Evolutionary conservation across 2,888 invertebrate genomes (phyloP), one percentile per base, ranked within the genome.

Genomic region (Amblyteles armatorius): DNA sequence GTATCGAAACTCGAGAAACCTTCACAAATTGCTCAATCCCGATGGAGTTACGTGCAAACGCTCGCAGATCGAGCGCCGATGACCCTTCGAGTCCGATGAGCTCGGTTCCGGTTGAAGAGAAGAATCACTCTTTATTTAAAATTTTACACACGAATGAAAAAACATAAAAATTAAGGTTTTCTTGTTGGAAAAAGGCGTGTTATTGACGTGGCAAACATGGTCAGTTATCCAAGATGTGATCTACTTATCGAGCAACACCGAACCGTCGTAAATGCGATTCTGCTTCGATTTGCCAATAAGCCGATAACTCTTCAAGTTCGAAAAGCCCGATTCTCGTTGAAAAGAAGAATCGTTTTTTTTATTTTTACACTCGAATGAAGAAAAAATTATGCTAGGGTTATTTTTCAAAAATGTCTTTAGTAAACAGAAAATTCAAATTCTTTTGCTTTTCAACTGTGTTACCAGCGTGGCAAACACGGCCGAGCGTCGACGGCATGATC

Each of bases 21-120:
- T 60, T 60, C 16, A 16, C 60, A 29, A 29, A 65, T 65, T 65
- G n/a, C 65, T 65, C 65, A 65, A 65, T 65, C 65, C 65, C 60
- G 29, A 29, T 60, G 26, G 55, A 55, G 9, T 36, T 9, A 40
- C 40, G 40, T 2, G 11, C 40, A 11, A 40, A 40, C 40, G 40
- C 11, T 40, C 55, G 11, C 22, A 0, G 19, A 48, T 52, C 26
- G 60, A 60, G 1, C 71, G 52, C 29, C 29, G 33, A 33, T 33
- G 5, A 1, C 6, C 33, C 33, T 7, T 33, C 33, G 33, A 33
- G 33, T 0, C 6, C 33, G 33, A 33, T 7, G 7, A 33, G 33
- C 6, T 6, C 33, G 33, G 33, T 33, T 33, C 6, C 33, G 33
- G 33, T 33, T 33, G 33, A 33, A 33, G 33, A 33, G 33, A 33